phyloP scores from a whole-genome alignment of 1,140 invertebrate species.

The Pachypeltis micranthus region DNA sequence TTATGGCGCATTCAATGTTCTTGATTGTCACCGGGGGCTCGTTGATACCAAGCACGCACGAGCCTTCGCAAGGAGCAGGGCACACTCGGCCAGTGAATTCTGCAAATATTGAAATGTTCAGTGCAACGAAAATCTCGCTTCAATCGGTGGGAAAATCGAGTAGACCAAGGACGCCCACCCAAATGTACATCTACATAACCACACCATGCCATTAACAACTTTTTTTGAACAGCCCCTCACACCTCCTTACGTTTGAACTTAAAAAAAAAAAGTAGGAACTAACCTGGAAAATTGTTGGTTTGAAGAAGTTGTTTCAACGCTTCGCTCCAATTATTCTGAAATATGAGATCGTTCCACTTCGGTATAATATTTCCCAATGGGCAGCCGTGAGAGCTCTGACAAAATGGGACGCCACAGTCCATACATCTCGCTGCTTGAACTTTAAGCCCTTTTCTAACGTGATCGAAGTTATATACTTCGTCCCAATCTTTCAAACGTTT shows the following conservation, averaged over 20 bases:
- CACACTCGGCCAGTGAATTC: constrained; percentile 98
- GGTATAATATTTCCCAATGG: constrained; percentile 97
- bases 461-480: constrained; percentile 84
- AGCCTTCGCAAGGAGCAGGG: constrained; percentile 96
- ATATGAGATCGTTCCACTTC: constrained; percentile 97
- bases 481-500: constrained; percentile 88
- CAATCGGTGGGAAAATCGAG: no score
- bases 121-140: no score
- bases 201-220: no score
- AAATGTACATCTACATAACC: no score
- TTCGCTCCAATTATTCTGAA: constrained; percentile 89
- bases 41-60: constrained; percentile 93
- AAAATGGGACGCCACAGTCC: constrained; percentile 99
- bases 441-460: constrained; percentile 75
- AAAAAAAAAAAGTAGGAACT: no score
- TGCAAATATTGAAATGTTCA: constrained; percentile 29
- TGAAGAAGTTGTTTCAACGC: constrained; percentile 91
- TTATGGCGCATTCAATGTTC: constrained; percentile 97
- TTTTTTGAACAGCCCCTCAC: no score
- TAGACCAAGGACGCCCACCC: no score
- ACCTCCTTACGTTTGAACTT: no score
- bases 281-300: constrained; percentile 95
- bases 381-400: constrained; percentile 92
- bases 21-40: constrained; percentile 96
- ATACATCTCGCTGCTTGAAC: constrained; percentile 94